These are phyloP conservation scores for Copidosoma aretas DNA, from an alignment of 2,888 invertebrate species.

Conservation along the genomic window DNA sequence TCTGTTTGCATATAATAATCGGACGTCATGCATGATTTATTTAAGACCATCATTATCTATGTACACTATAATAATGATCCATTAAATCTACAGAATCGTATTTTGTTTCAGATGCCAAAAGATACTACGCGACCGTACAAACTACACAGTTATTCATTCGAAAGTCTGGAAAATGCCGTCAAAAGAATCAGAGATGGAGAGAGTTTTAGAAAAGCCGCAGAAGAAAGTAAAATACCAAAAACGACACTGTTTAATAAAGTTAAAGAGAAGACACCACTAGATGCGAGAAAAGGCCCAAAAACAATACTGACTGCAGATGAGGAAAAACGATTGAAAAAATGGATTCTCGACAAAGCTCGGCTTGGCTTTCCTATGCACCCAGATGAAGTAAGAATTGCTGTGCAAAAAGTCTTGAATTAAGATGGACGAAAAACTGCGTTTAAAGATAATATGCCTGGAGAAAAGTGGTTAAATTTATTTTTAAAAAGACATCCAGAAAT, in stretches of 20 bases:
- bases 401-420: slow-evolving; percentile 33
- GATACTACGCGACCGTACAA: too few species aligned
- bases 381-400: slow-evolving; percentile 29
- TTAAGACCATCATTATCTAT: too few species aligned
- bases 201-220: neutral
- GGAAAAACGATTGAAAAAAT: slow-evolving; percentile 24
- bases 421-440: slow-evolving; percentile 29
- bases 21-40: too few species aligned
- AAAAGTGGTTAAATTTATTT: slow-evolving; percentile 42
- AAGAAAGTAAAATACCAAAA: slow-evolving; percentile 25
- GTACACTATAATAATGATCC: too few species aligned
- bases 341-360: slow-evolving; percentile 38
- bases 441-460: slow-evolving; percentile 36
- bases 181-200: too few species aligned
- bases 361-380: slow-evolving; percentile 39
- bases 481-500: slow-evolving; percentile 40
- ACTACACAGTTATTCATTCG: too few species aligned
- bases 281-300: slow-evolving; percentile 23
- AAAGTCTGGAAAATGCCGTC: too few species aligned
- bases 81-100: too few species aligned
- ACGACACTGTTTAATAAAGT: slow-evolving; percentile 29
- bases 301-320: slow-evolving; percentile 19
- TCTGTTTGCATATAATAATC: too few species aligned
- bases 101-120: too few species aligned
- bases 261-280: neutral